Evolutionary conservation across 2,888 invertebrate species (phyloP), one percentile per base, ranked within the genome.

Genomic region (Coelogynopora nodosa): DNA sequence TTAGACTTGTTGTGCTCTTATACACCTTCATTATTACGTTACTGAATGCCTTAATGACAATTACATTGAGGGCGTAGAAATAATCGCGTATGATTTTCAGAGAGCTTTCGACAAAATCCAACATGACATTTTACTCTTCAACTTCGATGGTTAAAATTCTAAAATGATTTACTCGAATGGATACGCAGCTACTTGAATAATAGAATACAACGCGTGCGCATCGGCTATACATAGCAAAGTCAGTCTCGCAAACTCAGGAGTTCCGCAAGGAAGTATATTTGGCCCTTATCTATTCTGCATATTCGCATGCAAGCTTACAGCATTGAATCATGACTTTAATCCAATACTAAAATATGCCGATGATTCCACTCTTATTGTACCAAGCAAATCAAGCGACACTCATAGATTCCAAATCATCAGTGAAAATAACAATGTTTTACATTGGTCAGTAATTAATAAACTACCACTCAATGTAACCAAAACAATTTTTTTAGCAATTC

Each of bases 351-450:
- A 74, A 74, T 23, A 74, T 74, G 74, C 74, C 23, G 74, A 74
- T 74, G 74, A 74, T 23, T 49, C 49, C 18, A 49, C 49, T 49
- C 49, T 49, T 49, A 49, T 49, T 49, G 49, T 49, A 49, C 49
- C 49, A 10, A 10, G 49, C 49, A 49, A 5, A 74, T 74, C 74
- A 74, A 74, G 23, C 27, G 27, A 74, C 74, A 74, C 74, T 23
- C 74, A 23, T 26, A 23, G 74, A 74, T 74, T 26, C 27, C 27
- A 74, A 23, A 74, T 74, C 5, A 74, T 74, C 23, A 5, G 5
- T 74, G 74, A 74, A 74, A 5, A 74, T 74, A 74, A 74, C 74
- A 74, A 74, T 74, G 74, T 74, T 74, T 74, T 74, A 74, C 23
- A 13, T 74, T 74, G 74, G 74, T 74, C 74, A 5, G 23, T n/a